Conservation (phyloP, 2,888 invertebrate species). For the Phalera bucephala region DNA sequence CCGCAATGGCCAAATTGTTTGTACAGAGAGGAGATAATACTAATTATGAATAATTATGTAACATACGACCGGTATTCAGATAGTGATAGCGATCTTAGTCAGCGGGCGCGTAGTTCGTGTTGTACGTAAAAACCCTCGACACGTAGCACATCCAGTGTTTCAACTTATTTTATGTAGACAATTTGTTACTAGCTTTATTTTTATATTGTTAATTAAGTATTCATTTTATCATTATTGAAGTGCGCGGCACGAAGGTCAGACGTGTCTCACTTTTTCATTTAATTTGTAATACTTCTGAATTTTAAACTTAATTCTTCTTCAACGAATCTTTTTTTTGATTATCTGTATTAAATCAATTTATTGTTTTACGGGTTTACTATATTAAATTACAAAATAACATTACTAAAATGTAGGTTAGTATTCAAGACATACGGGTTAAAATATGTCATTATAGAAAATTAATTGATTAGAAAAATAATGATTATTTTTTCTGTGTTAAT, state of each 20-base stretch:
- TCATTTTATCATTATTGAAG: constrained; percentile 1
- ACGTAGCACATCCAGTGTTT: constrained; percentile 6
- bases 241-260: neutral
- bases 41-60: constrained; percentile 66
- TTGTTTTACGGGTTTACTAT: neutral
- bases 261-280: constrained; percentile 1
- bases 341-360: too few relatives aligned
- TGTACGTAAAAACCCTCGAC: constrained; percentile 9
- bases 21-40: constrained; percentile 48
- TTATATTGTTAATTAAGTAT: neutral
- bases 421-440: neutral
- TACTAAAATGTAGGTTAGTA: constrained; percentile 6
- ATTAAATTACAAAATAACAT: neutral
- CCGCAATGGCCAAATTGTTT: constrained; percentile 22
- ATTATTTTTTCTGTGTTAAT: constrained; percentile 9
- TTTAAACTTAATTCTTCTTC: too few relatives aligned
- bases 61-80: constrained; percentile 49
- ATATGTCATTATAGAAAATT: too few relatives aligned
- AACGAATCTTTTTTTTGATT: too few relatives aligned
- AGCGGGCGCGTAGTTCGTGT: constrained; percentile 41
- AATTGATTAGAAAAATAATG: constrained; percentile 8
- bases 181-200: constrained; percentile 3
- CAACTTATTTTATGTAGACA: constrained; percentile 5
- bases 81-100: constrained; percentile 55
- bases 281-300: too few relatives aligned